Conservation (phyloP, 2,113 vertebrate species). For the Lophotis ruficrista region DNA sequence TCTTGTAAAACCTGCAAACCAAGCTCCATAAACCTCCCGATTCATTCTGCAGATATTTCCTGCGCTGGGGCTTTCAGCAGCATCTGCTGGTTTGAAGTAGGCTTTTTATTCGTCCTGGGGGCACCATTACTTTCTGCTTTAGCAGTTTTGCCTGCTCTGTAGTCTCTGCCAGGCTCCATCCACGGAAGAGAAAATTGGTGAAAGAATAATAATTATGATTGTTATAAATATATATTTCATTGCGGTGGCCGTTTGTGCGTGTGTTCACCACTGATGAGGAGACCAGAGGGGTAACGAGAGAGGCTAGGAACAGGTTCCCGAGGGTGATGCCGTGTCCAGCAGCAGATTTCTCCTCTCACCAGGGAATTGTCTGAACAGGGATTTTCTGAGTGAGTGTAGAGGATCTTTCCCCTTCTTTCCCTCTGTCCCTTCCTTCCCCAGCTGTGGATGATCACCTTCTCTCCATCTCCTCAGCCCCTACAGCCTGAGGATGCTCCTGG, state of each 20-base stretch:
- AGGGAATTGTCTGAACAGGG: background rate
- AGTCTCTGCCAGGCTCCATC: conserved; percentile 76
- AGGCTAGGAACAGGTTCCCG: background rate
- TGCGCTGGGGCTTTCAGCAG: conserved; percentile 77
- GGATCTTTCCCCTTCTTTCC: background rate
- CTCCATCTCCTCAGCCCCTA: background rate
- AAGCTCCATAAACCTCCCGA: conserved; percentile 70
- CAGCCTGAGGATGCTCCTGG: background rate
- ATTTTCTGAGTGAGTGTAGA: background rate
- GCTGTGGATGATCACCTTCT: background rate
- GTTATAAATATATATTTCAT: conserved; percentile 78
- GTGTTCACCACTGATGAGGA: conserved; percentile 62
- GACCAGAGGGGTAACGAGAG: conserved; percentile 32
- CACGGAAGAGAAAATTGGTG: conserved; percentile 77
- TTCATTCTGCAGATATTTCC: conserved; percentile 82
- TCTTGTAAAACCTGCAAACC: conserved; percentile 64
- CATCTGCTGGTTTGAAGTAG: conserved; percentile 83
- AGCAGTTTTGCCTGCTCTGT: conserved; percentile 76
- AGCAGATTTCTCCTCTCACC: background rate
- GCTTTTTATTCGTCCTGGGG: conserved; percentile 78
- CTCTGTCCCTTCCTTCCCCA: background rate
- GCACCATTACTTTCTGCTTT: conserved; percentile 78
- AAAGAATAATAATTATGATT: conserved; percentile 81
- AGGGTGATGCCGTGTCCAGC: background rate
- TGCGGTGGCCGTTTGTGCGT: conserved; percentile 39